A percentile compares a stretch with the other conserved stretches of the same genome.
Conservation (phyloP, 1,140 invertebrate species). For the Achroia grisella region DNA sequence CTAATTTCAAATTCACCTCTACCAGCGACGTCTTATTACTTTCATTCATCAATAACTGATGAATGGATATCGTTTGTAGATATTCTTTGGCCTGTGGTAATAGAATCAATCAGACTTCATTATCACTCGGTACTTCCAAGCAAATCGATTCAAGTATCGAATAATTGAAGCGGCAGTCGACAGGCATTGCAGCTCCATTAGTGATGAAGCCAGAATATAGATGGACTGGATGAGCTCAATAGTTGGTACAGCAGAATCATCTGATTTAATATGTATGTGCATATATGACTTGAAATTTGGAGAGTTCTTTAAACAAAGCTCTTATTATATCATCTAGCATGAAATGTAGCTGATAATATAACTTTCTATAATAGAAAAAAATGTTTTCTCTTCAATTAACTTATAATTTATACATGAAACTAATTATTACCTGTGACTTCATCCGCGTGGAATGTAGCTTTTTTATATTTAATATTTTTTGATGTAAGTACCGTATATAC, state of each 20-base stretch:
- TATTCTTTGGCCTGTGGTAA: not conserved
- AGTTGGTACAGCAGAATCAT: no score
- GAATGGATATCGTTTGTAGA: not conserved
- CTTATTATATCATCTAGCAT: not conserved
- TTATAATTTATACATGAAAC: no score
- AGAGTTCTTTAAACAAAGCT: not conserved
- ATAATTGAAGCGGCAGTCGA: conserved; percentile 20
- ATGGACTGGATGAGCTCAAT: not conserved
- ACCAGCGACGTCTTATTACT: not conserved
- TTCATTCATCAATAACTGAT: not conserved
- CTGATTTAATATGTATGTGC: no score
- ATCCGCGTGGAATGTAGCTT: no score
- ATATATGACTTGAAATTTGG: no score
- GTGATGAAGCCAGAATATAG: not conserved
- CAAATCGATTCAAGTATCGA: conserved; percentile 7
- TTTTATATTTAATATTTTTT: no score
- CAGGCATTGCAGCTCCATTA: conserved; percentile 22
- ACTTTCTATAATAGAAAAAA: not conserved
- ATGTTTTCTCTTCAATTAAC: not conserved
- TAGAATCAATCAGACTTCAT: not conserved
- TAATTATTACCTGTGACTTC: no score
- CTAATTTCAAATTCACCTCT: no score
- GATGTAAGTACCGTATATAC: no score
- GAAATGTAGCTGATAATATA: not conserved
- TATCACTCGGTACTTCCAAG: not conserved